Evolutionary conservation across 2,888 invertebrate genomes (phyloP).

Genomic region (Dione vanillae): DNA sequence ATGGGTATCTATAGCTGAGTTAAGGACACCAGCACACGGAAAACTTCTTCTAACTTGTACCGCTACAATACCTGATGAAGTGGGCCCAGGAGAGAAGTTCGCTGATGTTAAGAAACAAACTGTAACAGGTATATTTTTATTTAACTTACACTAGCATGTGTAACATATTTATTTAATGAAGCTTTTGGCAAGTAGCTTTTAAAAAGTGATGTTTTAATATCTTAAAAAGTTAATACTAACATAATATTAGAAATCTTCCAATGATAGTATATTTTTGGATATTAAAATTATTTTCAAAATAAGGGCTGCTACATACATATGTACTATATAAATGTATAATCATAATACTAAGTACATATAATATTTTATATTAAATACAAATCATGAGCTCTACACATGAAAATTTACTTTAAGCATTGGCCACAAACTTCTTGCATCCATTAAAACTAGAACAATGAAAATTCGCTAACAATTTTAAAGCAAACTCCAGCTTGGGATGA

Average conservation of each 20-base stretch:
- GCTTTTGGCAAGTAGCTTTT: too few species aligned
- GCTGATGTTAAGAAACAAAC: slow-evolving; percentile 90
- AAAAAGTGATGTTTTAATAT: too few species aligned
- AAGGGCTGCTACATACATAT: too few species aligned
- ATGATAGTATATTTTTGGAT: too few species aligned
- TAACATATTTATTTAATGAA: background rate
- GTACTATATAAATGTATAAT: too few species aligned
- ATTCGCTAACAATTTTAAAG: slow-evolving; percentile 30
- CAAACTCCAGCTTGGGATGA: slow-evolving; percentile 25
- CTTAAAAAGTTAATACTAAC: too few species aligned
- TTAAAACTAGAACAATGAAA: slow-evolving; percentile 31
- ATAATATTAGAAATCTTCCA: too few species aligned
- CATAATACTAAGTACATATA: too few species aligned
- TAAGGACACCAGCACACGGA: slow-evolving; percentile 88
- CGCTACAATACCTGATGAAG: slow-evolving; percentile 90
- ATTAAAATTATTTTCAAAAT: too few species aligned
- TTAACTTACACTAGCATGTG: background rate
- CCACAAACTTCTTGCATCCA: slow-evolving; percentile 30
- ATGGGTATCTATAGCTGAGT: slow-evolving; percentile 89
- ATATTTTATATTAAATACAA: slow-evolving; percentile 5
- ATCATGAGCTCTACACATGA: background rate
- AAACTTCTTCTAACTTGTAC: slow-evolving; percentile 89
- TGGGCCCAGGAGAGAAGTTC: slow-evolving; percentile 88
- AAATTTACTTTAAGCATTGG: slow-evolving; percentile 12
- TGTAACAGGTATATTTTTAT: slow-evolving; percentile 84